Percentiles rank a stretch among this genome's conserved stretches.
These are phyloP conservation scores for Diadophis punctatus DNA, from an alignment of 2,113 vertebrate species.

Conservation along the genomic window DNA sequence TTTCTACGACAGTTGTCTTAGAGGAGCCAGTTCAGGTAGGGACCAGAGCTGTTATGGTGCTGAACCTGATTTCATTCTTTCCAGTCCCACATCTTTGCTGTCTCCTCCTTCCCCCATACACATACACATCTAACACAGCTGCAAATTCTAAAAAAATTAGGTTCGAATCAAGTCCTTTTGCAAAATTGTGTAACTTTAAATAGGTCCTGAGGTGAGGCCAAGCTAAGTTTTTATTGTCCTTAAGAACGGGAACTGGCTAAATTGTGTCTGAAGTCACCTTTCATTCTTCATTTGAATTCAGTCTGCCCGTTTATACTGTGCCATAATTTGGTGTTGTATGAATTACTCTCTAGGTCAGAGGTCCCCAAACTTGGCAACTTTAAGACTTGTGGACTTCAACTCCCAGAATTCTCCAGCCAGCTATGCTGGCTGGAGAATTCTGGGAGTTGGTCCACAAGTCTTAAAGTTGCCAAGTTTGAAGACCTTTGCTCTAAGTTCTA, in stretches of 20 bases:
- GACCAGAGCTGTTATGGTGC: slow-evolving; percentile 64
- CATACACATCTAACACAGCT: not conserved
- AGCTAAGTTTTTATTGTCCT: slow-evolving; percentile 3
- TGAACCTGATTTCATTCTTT: slow-evolving; percentile 39
- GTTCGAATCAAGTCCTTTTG: slow-evolving; percentile 14
- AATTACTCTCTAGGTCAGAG: not conserved
- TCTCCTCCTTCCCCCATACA: not conserved
- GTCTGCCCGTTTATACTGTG: not conserved
- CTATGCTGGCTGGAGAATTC: too few species aligned
- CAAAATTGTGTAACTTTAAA: not conserved
- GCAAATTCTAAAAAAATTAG: slow-evolving; percentile 15
- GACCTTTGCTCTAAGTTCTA: not conserved
- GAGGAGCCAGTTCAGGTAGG: slow-evolving; percentile 46
- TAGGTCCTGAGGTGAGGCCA: not conserved
- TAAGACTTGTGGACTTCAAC: too few species aligned
- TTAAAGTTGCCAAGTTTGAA: too few species aligned
- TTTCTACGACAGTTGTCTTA: slow-evolving; percentile 65
- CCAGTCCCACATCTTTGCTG: not conserved
- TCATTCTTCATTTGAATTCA: slow-evolving; percentile 9
- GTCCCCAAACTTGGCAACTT: too few species aligned
- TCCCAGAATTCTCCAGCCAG: too few species aligned
- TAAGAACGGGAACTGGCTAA: not conserved
- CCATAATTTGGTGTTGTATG: not conserved
- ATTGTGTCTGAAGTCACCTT: slow-evolving; percentile 13
- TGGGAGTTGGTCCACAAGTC: too few species aligned